These are phyloP conservation scores for Drosophila ananassae DNA, from an alignment of 1,140 invertebrate genomes.

Conservation along the genomic window DNA sequence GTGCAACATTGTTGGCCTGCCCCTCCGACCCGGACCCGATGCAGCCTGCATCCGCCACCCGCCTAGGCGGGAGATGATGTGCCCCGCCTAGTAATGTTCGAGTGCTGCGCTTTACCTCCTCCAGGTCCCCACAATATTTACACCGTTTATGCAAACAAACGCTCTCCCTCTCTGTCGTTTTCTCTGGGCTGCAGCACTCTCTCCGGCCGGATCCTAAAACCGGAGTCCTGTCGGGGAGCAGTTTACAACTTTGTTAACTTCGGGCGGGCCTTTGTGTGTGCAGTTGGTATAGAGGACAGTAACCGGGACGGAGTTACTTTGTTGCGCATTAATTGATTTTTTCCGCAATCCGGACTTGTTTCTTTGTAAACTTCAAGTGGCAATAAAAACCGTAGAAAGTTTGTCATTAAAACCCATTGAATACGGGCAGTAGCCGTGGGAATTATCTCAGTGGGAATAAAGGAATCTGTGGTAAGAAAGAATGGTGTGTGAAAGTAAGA, in stretches of 20 bases:
- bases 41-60: conserved; percentile 36
- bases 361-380: conserved; percentile 32
- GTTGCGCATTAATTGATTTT: conserved; percentile 81
- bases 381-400: conserved; percentile 39
- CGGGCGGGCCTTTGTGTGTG: conserved; percentile 56
- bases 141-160: conserved; percentile 65
- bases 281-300: conserved; percentile 82
- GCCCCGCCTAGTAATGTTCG: conserved; percentile 59
- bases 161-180: conserved; percentile 28
- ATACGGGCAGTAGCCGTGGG: conserved; percentile 16
- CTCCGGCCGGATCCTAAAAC: conserved; percentile 45
- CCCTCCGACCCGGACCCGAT: conserved; percentile 23
- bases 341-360: conserved; percentile 42
- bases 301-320: conserved; percentile 82
- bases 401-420: conserved; percentile 18
- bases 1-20: conserved; percentile 77
- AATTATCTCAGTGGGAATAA: not conserved
- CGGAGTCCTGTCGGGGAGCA: conserved; percentile 36
- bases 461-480: not conserved
- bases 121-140: conserved; percentile 61
- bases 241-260: conserved; percentile 82
- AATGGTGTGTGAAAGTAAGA: conserved; percentile 1
- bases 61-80: conserved; percentile 18
- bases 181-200: conserved; percentile 25
- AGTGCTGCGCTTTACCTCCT: conserved; percentile 14